A percentile compares a stretch with the other conserved stretches of the same genome.
Evolutionary conservation across 37 sponge, comb jelly and placozoan genomes (phyloP).

Genomic region (Agelas oroides): DNA sequence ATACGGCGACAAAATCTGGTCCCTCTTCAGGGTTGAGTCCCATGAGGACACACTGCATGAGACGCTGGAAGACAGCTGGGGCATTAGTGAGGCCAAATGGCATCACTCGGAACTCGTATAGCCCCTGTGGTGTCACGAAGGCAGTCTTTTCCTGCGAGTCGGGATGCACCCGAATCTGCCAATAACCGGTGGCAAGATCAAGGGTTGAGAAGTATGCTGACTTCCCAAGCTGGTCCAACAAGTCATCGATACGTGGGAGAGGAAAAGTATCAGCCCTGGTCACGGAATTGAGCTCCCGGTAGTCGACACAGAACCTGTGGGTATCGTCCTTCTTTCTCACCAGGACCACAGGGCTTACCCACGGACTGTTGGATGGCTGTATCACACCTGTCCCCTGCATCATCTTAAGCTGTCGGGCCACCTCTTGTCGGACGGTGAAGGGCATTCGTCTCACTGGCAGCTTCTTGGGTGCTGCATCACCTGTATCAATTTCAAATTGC

Average conservation of each 20-base stretch:
- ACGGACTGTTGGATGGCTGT: slow-evolving; percentile 35
- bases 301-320: slow-evolving; percentile 38
- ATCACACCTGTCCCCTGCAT: slow-evolving; percentile 54
- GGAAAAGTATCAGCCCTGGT: too few relatives aligned
- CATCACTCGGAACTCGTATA: slow-evolving; percentile 67
- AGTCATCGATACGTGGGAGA: too few relatives aligned
- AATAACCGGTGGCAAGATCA: slow-evolving; percentile 30
- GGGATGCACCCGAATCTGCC: slow-evolving; percentile 56
- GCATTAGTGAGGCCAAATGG: slow-evolving; percentile 57
- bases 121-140: slow-evolving; percentile 45
- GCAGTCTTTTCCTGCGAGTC: slow-evolving; percentile 63
- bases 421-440: slow-evolving; percentile 32
- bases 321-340: slow-evolving; percentile 48
- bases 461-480: slow-evolving; percentile 31
- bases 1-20: slow-evolving; percentile 40
- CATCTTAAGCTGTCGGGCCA: slow-evolving; percentile 31
- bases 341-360: slow-evolving; percentile 48
- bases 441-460: slow-evolving; percentile 44
- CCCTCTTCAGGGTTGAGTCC: slow-evolving; percentile 34
- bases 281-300: slow-evolving; percentile 32
- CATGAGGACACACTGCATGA: slow-evolving; percentile 39
- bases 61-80: slow-evolving; percentile 30
- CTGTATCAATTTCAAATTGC: slow-evolving; percentile 24
- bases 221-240: too few relatives aligned
- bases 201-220: slow-evolving; percentile 53